Evolutionary conservation across 2,797 vertebrate species (phyloP).

Genomic region (Amblyraja radiata): DNA sequence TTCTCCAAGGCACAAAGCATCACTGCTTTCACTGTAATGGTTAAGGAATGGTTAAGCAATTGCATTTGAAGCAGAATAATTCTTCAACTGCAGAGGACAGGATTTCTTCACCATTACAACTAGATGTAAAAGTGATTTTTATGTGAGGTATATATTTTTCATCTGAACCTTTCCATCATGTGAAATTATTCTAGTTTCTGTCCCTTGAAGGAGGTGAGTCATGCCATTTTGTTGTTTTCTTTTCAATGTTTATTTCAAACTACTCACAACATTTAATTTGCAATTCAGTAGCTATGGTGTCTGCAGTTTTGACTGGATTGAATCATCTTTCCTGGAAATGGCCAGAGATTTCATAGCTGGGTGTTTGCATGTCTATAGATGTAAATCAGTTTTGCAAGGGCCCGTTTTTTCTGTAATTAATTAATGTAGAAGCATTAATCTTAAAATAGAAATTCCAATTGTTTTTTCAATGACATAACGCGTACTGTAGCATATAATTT

Average conservation of each 20-base stretch:
- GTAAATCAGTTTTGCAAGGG: background rate
- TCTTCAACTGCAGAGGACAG: background rate
- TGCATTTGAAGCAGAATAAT: background rate
- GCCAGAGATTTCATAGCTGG: background rate
- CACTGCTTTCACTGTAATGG: background rate
- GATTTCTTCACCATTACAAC: background rate
- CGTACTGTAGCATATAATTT: background rate
- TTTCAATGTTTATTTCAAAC: background rate
- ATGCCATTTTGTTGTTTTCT: background rate
- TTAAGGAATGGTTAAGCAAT: background rate
- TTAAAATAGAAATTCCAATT: background rate
- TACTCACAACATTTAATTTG: constrained; percentile 10
- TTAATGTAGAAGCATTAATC: background rate
- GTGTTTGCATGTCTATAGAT: background rate
- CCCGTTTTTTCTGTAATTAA: background rate
- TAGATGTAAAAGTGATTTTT: background rate
- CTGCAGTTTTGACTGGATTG: background rate
- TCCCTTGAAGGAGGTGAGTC: constrained; percentile 17
- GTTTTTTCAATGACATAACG: background rate
- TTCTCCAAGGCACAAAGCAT: background rate
- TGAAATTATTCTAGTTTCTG: background rate
- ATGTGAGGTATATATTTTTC: background rate
- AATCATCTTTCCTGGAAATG: background rate
- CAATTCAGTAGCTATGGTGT: background rate
- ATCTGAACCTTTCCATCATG: constrained; percentile 9